A percentile compares a stretch with the other conserved stretches of the same genome.
Evolutionary conservation across 2,888 invertebrate species (phyloP).

Genomic region (Phasia obesa): DNA sequence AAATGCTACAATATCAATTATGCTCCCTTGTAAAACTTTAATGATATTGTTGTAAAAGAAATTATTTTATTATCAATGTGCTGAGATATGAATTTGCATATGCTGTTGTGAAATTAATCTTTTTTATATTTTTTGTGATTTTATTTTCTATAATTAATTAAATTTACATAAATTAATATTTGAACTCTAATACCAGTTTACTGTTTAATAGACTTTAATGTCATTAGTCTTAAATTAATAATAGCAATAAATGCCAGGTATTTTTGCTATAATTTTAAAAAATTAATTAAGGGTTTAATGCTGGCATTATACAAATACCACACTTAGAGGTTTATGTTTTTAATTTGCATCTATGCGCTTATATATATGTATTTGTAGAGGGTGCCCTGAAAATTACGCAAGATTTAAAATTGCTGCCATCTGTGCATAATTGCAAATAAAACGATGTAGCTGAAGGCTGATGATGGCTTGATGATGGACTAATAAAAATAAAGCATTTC

Average conservation of each 20-base stretch:
- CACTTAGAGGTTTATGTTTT: not conserved
- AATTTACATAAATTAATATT: conserved; percentile 1
- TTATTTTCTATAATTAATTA: not conserved
- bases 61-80: too few species aligned
- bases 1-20: too few species aligned
- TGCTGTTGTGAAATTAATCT: not conserved
- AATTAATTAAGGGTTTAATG: conserved; percentile 17
- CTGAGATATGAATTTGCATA: too few species aligned
- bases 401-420: too few species aligned
- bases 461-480: too few species aligned
- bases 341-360: not conserved
- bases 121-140: not conserved
- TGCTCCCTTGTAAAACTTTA: too few species aligned
- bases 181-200: conserved; percentile 26
- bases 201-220: conserved; percentile 29
- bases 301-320: conserved; percentile 14
- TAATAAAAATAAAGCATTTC: too few species aligned
- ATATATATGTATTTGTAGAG: not conserved
- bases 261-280: conserved; percentile 4
- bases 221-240: conserved; percentile 28
- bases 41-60: too few species aligned
- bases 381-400: too few species aligned
- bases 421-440: too few species aligned
- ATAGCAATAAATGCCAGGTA: conserved; percentile 28
- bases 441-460: too few species aligned